phyloP scores from a whole-genome alignment of 2,888 invertebrate genomes.

The Mythimna albipuncta region DNA sequence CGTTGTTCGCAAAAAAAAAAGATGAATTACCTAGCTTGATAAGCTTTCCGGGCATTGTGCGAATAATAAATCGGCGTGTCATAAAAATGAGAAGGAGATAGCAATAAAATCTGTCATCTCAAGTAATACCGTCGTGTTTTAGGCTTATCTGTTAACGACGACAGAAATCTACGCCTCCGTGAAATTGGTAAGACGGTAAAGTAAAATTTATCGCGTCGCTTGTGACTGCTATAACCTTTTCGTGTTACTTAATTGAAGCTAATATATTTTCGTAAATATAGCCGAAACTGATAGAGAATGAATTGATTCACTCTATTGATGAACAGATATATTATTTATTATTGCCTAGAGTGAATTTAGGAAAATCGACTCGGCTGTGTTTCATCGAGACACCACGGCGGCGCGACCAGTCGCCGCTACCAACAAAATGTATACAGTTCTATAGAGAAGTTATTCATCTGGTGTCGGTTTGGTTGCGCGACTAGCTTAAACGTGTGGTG shows the following conservation, averaged over 20 bases:
- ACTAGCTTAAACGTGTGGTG: no score
- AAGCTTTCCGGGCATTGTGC: conserved; percentile 70
- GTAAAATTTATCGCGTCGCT: conserved; percentile 63
- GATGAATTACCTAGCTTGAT: conserved; percentile 60
- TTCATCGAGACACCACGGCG: no score
- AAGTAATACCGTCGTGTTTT: conserved; percentile 81
- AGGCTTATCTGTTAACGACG: conserved; percentile 79
- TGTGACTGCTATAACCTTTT: conserved; percentile 48
- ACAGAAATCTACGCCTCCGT: conserved; percentile 72
- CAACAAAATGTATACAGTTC: no score
- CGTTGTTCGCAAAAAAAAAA: conserved; percentile 66
- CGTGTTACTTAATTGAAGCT: conserved; percentile 54
- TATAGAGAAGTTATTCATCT: no score
- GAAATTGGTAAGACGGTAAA: conserved; percentile 73
- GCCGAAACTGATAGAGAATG: neutral
- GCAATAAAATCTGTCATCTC: conserved; percentile 84
- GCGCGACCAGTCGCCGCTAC: no score
- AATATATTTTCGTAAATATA: conserved; percentile 2
- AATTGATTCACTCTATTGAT: no score
- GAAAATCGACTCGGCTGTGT: no score
- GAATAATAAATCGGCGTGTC: conserved; percentile 79
- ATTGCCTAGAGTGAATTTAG: no score
- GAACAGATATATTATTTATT: no score
- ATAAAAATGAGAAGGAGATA: conserved; percentile 81
- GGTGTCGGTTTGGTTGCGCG: no score